Evolutionary conservation across 35 echinoderm and acorn worm species (phyloP).

Genomic region (Ophioderma brevispina): DNA sequence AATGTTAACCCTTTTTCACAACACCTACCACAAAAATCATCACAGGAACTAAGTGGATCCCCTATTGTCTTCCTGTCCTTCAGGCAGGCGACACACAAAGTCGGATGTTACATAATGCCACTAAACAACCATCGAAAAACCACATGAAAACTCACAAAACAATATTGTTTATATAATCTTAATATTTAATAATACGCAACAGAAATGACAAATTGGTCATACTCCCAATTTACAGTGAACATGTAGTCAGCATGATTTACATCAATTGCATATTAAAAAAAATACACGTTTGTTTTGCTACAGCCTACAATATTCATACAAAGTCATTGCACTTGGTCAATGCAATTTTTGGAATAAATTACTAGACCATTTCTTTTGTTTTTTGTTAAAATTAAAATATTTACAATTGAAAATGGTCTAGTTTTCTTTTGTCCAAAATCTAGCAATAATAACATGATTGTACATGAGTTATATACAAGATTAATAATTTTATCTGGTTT

Average conservation of each 20-base stretch:
- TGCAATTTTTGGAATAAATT: conserved; percentile 5
- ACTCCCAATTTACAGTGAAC: neutral
- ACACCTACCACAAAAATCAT: too few relatives aligned
- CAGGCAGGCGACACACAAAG: too few relatives aligned
- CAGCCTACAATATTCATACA: neutral
- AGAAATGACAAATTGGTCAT: conserved; percentile 3
- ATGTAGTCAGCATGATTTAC: conserved; percentile 1
- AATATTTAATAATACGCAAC: conserved; percentile 4
- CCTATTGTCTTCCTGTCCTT: too few relatives aligned
- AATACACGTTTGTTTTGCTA: neutral
- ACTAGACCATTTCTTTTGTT: neutral
- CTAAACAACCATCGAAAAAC: too few relatives aligned
- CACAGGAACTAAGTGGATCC: too few relatives aligned
- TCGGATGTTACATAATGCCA: too few relatives aligned
- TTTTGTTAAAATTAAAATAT: conserved; percentile 4
- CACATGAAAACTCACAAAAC: too few relatives aligned
- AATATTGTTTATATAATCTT: neutral
- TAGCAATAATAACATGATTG: conserved; percentile 9
- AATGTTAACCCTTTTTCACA: too few relatives aligned
- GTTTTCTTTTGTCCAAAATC: conserved; percentile 3
- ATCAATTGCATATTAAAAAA: conserved; percentile 11
- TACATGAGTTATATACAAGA: neutral
- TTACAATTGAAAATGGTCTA: neutral
- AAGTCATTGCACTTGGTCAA: neutral
- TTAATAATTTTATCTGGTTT: conserved; percentile 1